Evolutionary conservation across 2,113 vertebrate genomes (phyloP).

Genomic region (Macroglossus sobrinus): DNA sequence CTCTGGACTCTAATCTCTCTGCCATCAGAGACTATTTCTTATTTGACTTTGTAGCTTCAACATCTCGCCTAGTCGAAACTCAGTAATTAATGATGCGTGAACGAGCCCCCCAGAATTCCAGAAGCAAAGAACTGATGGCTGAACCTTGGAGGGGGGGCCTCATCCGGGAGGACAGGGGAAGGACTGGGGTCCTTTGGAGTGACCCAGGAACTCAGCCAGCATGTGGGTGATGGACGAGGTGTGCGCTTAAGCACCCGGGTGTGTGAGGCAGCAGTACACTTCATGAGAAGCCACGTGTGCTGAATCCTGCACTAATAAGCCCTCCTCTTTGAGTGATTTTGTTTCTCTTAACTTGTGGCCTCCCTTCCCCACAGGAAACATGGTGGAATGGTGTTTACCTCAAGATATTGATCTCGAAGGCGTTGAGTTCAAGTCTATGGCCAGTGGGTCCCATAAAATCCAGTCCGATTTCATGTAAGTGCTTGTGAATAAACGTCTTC

Average conservation of each 20-base stretch:
- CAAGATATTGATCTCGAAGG: conserved; percentile 96
- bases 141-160: background rate
- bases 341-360: background rate
- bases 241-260: background rate
- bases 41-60: background rate
- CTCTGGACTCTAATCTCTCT: background rate
- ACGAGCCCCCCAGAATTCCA: background rate
- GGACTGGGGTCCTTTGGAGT: no score
- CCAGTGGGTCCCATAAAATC: conserved; percentile 96
- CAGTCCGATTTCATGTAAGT: conserved; percentile 97
- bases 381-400: conserved; percentile 97
- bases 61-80: background rate
- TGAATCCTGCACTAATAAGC: background rate
- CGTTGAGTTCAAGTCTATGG: conserved; percentile 99
- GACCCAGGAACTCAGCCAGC: background rate
- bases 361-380: conserved; percentile 88
- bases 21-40: background rate
- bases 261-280: background rate
- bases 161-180: background rate
- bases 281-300: accelerated
- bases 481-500: background rate
- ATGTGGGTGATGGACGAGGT: background rate
- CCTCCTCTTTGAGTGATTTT: background rate
- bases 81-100: background rate
- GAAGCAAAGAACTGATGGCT: background rate